These are phyloP conservation scores for Globia sparganii DNA, from an alignment of 2,888 invertebrate species.

Conservation along the genomic window DNA sequence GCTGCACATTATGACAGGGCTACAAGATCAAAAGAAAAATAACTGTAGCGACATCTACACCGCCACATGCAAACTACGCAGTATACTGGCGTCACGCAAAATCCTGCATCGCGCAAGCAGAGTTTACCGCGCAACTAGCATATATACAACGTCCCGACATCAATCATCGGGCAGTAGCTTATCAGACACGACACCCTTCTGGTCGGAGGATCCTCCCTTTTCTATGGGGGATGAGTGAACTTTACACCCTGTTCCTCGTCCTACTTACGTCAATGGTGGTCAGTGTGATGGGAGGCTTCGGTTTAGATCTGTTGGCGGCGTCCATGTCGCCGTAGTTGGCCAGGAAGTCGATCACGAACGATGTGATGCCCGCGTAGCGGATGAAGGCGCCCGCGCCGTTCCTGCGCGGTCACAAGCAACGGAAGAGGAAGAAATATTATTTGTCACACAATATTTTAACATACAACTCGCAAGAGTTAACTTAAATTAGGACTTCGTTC, in stretches of 20 bases:
- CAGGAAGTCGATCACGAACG: constrained; percentile 85
- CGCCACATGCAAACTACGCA: too few species aligned
- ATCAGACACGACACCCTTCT: too few species aligned
- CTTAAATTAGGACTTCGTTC: too few species aligned
- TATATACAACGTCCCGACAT: too few species aligned
- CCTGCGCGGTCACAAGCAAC: constrained; percentile 59
- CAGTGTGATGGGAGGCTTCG: constrained; percentile 77
- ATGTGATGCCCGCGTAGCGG: constrained; percentile 83
- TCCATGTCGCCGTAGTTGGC: constrained; percentile 81
- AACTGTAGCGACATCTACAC: too few species aligned
- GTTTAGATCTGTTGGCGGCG: constrained; percentile 74
- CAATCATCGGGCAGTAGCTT: too few species aligned
- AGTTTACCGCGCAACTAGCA: too few species aligned
- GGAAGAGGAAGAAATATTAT: not conserved
- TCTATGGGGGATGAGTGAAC: too few species aligned
- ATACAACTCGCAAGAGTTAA: not conserved
- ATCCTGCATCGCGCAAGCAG: too few species aligned
- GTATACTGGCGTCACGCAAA: too few species aligned
- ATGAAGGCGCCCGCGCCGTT: constrained; percentile 81
- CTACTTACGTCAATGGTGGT: constrained; percentile 81
- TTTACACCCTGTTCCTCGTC: too few species aligned
- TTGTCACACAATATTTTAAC: not conserved
- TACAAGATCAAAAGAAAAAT: not conserved
- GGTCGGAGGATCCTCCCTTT: too few species aligned
- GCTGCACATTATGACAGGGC: not conserved